Evolutionary conservation across 2,888 invertebrate genomes (phyloP).

Genomic region (Scaptomyza flava): DNA sequence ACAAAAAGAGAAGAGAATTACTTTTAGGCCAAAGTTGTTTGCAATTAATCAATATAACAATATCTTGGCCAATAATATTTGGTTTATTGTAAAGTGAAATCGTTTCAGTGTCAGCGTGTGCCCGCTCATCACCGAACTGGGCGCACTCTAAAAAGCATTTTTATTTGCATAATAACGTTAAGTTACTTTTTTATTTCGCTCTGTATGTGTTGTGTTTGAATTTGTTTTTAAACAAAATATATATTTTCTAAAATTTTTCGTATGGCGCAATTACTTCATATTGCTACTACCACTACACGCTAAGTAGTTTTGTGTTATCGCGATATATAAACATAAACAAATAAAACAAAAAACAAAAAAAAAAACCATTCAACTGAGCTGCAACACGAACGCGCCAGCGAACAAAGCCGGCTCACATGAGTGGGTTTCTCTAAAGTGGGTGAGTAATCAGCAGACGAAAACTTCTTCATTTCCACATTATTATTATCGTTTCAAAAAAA

Average conservation of each 20-base stretch:
- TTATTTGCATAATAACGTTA: constrained; percentile 27
- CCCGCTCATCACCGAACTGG: constrained; percentile 34
- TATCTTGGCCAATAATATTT: constrained; percentile 33
- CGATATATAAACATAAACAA: constrained; percentile 28
- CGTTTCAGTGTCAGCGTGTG: constrained; percentile 46
- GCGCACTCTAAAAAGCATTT: constrained; percentile 28
- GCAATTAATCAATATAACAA: constrained; percentile 36
- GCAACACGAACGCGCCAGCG: constrained; percentile 58
- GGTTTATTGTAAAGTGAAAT: constrained; percentile 45
- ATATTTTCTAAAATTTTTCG: constrained; percentile 6
- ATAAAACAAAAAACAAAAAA: constrained; percentile 23
- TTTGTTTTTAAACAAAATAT: neutral
- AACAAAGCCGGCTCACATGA: constrained; percentile 75
- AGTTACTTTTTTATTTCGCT: constrained; percentile 17
- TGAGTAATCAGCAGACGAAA: constrained; percentile 66
- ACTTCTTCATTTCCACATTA: constrained; percentile 25
- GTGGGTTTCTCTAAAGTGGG: constrained; percentile 78
- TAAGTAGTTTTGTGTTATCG: constrained; percentile 35
- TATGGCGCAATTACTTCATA: constrained; percentile 41
- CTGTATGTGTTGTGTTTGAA: constrained; percentile 11
- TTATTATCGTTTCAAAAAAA: constrained; percentile 23
- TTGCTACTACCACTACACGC: constrained; percentile 21
- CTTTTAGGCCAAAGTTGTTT: constrained; percentile 2
- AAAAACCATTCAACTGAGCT: constrained; percentile 38
- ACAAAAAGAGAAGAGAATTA: constrained; percentile 13